A percentile compares a stretch with the other conserved stretches of the same genome.
Evolutionary conservation across 1,140 invertebrate species (phyloP).

Genomic region (Schlechtendalia chinensis): DNA sequence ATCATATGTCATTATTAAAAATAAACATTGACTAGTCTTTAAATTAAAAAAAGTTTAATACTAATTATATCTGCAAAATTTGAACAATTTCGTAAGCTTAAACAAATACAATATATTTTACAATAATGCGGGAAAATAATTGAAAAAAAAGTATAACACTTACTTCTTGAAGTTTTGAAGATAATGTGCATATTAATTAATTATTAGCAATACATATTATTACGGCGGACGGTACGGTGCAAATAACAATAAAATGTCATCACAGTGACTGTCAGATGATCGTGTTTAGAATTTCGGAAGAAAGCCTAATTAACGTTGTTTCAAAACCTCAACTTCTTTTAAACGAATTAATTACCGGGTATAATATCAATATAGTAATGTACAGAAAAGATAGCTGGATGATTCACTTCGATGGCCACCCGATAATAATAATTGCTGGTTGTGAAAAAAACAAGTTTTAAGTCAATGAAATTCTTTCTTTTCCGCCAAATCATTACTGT

Average conservation of each 20-base stretch:
- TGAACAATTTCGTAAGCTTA: too few relatives aligned
- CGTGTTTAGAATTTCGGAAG: not conserved
- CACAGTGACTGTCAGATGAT: not conserved
- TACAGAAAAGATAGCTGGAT: not conserved
- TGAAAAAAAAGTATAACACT: too few relatives aligned
- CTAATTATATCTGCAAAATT: too few relatives aligned
- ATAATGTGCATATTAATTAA: too few relatives aligned
- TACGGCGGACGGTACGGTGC: not conserved
- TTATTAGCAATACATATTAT: too few relatives aligned
- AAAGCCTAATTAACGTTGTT: not conserved
- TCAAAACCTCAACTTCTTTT: not conserved
- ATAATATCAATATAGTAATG: too few relatives aligned
- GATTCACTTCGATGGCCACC: not conserved
- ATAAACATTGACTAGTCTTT: too few relatives aligned
- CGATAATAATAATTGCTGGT: not conserved
- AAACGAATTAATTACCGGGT: not conserved
- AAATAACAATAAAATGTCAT: not conserved
- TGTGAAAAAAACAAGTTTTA: conserved; percentile 25
- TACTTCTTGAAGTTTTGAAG: too few relatives aligned
- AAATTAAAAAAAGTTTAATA: too few relatives aligned
- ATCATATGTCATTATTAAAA: too few relatives aligned
- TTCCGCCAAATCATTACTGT: not conserved
- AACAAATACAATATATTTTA: too few relatives aligned
- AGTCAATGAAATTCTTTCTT: not conserved
- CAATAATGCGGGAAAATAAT: too few relatives aligned